Base-by-base conservation (phyloP, 2,797 vertebrate genomes). In the Mionectes olivaceus region DNA sequence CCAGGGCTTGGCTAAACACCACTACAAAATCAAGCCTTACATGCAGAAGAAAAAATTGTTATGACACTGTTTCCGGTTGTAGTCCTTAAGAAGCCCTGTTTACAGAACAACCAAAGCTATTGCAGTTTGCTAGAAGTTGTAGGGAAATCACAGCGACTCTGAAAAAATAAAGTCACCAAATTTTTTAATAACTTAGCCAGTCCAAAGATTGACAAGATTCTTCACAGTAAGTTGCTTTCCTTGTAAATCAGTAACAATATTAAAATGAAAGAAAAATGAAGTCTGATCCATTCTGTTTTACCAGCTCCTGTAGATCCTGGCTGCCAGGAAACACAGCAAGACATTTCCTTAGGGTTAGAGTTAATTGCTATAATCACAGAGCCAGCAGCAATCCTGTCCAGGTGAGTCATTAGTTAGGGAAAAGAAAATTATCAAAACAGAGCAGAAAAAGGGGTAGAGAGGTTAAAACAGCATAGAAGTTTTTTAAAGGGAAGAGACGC, bases 281-380 rank as follows among this genome's bases (percentile, higher is more conserved):
- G 50, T 82, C 89, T 64, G 30, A 75, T 74, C 83, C 28, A 37
- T 89, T 96, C 85, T 83, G 43, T 59, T 95, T 96, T 65, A 94
- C 69, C 81, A 94, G 71, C 41, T 92, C 80, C 84, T 87, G 64
- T 37, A 76, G 53, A 81, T 53, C 59, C 55, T 74, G 86, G 90
- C 95, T 95, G 87, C 87, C 77, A 89, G 63, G 95, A 95, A 96
- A 90, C 79, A 35, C 63, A 94, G 82, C 90, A 88, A 82, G 61
- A 46, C 4, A 28, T 85, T 94, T 93, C 90, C 95, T 96, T 88
- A 35, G 77, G 94, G 94, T 92, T 87, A 93, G 60, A 84, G 69
- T 95, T 98, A 97, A 97, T 96, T 96, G 96, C 95, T 74, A 13
- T 94, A 94, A 94, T 83, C 93, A 95, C 94, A 97, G 93, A 96